Base-by-base conservation (phyloP, 53 echinoderm and acorn worm genomes). In the Apostichopus leukothele region DNA sequence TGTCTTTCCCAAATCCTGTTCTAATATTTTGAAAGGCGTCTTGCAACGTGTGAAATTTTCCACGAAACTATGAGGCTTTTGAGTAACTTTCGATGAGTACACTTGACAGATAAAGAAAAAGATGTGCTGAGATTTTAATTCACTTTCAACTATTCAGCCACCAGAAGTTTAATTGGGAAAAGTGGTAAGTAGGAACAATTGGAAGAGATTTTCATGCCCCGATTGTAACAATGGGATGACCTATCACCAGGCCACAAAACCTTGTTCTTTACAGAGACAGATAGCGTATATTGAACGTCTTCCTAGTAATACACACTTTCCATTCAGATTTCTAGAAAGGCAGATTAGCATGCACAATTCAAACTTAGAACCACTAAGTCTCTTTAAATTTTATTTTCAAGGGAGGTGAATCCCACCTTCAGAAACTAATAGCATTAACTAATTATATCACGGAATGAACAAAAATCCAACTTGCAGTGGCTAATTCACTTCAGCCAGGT, bases 21-120 rank as follows among this genome's bases (percentile, higher is more conserved):
- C 71, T 71, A n/a, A 71, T 19, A n/a, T 6, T n/a, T 71, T 19
- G 6, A n/a, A 71, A n/a, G 71, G 18, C 2, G 14, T 19, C 14
- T 71, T 71, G 71, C 13, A 71, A 71, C 18, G 71, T 71, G 71
- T 71, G 71, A 71, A 71, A 71, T 21, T 71, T 71, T 71, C 71
- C 71, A 71, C 14, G 71, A 71, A 71, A 14, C 10, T 13, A 19
- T 71, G 14, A 18, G 13, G 18, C 10, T 57, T 57, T 57, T 57
- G 57, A 9, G 7, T 57, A 57, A 57, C 57, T 9, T 57, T 57
- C 1, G 57, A 9, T 10, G 10, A 57, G 7, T 9, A 57, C 7
- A 57, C 57, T 57, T 57, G 57, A 10, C 57, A 9, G 57, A 57
- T 39, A 57, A 57, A 57, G 8, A 71, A 71, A 71, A n/a, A 16